phyloP scores from a whole-genome alignment of 1,140 invertebrate genomes.

The Drosophila mojavensis region DNA sequence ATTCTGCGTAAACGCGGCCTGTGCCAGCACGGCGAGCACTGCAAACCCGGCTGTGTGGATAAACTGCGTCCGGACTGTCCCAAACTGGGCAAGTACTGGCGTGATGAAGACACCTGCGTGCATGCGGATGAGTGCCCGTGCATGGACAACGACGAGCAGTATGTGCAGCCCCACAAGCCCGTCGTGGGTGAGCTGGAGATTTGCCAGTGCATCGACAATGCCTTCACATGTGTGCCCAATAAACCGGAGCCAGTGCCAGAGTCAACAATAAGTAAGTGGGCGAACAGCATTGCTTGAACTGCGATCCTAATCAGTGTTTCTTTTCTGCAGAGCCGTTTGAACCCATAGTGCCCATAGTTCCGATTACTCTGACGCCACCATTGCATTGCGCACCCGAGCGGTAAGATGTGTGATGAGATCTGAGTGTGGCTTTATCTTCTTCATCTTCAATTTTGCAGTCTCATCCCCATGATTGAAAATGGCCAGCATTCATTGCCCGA shows the following conservation, averaged over 20 bases:
- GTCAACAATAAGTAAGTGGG: constrained; percentile 9
- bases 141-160: constrained; percentile 86
- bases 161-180: constrained; percentile 84
- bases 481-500: constrained; percentile 85
- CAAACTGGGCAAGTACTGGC: constrained; percentile 85
- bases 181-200: constrained; percentile 83
- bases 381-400: constrained; percentile 84
- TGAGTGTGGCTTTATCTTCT: background rate
- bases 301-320: background rate
- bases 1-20: constrained; percentile 68
- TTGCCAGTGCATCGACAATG: constrained; percentile 91
- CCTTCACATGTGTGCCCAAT: constrained; percentile 87
- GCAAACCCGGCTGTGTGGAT: constrained; percentile 83
- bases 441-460: constrained; percentile 48
- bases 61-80: constrained; percentile 62
- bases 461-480: constrained; percentile 86
- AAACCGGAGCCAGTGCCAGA: constrained; percentile 58
- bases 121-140: constrained; percentile 89
- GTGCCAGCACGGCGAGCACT: constrained; percentile 68
- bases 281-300: background rate
- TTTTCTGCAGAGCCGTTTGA: constrained; percentile 19
- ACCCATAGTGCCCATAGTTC: constrained; percentile 70
- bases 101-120: constrained; percentile 89
- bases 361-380: constrained; percentile 85
- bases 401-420: constrained; percentile 52